Percentiles rank a stretch among this genome's conserved stretches.
Evolutionary conservation across 2,113 vertebrate genomes (phyloP).

Genomic region (Neolamprologus sp.): DNA sequence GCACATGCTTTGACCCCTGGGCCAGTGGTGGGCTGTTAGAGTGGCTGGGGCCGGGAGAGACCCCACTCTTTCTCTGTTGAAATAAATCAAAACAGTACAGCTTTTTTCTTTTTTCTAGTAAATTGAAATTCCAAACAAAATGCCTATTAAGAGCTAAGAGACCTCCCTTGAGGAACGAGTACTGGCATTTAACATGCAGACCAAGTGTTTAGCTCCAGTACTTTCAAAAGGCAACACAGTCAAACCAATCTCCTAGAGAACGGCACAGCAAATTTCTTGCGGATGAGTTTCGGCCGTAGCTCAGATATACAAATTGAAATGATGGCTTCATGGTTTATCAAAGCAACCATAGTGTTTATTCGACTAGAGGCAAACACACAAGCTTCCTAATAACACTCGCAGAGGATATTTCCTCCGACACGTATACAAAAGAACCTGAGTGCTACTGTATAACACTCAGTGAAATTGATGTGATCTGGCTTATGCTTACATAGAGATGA

Average conservation of each 20-base stretch:
- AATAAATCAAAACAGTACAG: slow-evolving; percentile 44
- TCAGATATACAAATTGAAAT: slow-evolving; percentile 49
- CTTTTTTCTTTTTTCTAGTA: not conserved
- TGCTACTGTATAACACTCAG: slow-evolving; percentile 2
- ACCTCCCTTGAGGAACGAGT: slow-evolving; percentile 36
- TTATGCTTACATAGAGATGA: not conserved
- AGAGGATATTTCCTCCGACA: slow-evolving; percentile 23
- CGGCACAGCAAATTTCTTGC: slow-evolving; percentile 23
- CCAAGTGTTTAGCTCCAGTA: slow-evolving; percentile 38
- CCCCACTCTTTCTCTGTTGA: slow-evolving; percentile 27
- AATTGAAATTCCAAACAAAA: slow-evolving; percentile 68
- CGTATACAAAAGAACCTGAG: slow-evolving; percentile 10
- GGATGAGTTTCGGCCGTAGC: slow-evolving; percentile 36
- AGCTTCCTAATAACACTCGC: slow-evolving; percentile 32
- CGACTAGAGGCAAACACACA: slow-evolving; percentile 30
- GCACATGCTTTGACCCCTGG: slow-evolving; percentile 5
- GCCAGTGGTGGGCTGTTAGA: not conserved
- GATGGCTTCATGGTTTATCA: slow-evolving; percentile 55
- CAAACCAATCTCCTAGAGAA: slow-evolving; percentile 53
- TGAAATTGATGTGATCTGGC: not conserved
- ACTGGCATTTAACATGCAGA: slow-evolving; percentile 55
- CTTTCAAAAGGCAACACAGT: slow-evolving; percentile 37
- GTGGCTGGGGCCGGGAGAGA: not conserved
- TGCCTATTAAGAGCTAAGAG: slow-evolving; percentile 48
- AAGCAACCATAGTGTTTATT: slow-evolving; percentile 48